phyloP scores from a whole-genome alignment of 2,888 invertebrate species.

The Andrena fulva region DNA sequence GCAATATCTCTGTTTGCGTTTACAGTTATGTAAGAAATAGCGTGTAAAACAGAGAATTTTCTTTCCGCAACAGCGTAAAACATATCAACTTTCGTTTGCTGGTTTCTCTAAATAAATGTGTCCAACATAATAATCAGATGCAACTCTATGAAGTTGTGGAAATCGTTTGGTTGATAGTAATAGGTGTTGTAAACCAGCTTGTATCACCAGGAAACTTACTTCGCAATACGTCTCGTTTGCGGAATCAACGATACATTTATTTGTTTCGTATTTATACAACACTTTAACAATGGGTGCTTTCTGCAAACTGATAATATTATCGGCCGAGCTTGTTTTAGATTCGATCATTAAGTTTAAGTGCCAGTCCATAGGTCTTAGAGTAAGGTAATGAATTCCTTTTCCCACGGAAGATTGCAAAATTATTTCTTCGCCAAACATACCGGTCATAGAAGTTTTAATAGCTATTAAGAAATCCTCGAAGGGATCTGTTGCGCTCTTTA shows the following conservation, averaged over 20 bases:
- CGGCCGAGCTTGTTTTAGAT: slow-evolving; percentile 42
- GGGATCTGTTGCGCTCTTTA: slow-evolving; percentile 66
- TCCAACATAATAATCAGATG: slow-evolving; percentile 78
- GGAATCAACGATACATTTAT: slow-evolving; percentile 56
- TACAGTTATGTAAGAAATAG: slow-evolving; percentile 10
- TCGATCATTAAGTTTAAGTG: slow-evolving; percentile 78
- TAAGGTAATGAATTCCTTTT: slow-evolving; percentile 72
- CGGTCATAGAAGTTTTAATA: slow-evolving; percentile 73
- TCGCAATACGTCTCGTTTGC: slow-evolving; percentile 74
- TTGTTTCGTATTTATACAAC: slow-evolving; percentile 79
- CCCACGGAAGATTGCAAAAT: slow-evolving; percentile 75
- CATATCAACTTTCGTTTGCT: slow-evolving; percentile 11
- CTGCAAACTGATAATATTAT: slow-evolving; percentile 65
- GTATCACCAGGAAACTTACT: slow-evolving; percentile 76
- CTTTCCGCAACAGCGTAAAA: neutral
- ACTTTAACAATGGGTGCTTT: slow-evolving; percentile 77
- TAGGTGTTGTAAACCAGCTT: slow-evolving; percentile 79
- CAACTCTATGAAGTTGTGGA: slow-evolving; percentile 77
- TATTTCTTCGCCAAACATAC: slow-evolving; percentile 75
- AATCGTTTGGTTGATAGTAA: slow-evolving; percentile 77
- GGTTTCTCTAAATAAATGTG: slow-evolving; percentile 69
- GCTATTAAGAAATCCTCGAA: slow-evolving; percentile 78
- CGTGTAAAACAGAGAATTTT: neutral
- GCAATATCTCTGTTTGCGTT: slow-evolving; percentile 17
- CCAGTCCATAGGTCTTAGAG: slow-evolving; percentile 80